Evolutionary conservation across 2,113 vertebrate genomes (phyloP), one percentile per base, ranked within the genome.

Genomic region (Aix galericulata): DNA sequence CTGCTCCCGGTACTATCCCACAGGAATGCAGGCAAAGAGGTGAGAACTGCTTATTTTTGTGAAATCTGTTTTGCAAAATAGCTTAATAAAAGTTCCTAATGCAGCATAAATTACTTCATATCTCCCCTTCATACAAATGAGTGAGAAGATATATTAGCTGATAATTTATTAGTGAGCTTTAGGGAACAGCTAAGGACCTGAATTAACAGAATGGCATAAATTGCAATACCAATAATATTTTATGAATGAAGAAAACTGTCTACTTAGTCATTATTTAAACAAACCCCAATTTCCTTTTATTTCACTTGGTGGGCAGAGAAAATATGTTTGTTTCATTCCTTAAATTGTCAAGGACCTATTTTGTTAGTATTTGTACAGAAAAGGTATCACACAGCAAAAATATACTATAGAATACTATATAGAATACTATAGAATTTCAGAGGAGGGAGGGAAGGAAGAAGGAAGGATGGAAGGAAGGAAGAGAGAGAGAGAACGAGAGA

Each of bases 1-100:
- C 92, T 99, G 99, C 93, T 99, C 99, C 66, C 98, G 99, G 13
- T 99, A 98, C 91, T 99, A 98, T 88, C 98, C 99, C 22, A 98
- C 98, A 4, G 99, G 98, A 27, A 94, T 98, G 42, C 99, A 98
- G 88, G 98, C 98, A 8, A 99, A 99, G 96, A 99, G 99, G 99
- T 99, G 96, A 97, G 87, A 60, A 25, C 9, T 71, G 7, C 3
- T 55, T 17, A 42, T 75, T 31, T 36, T 36, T 2, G 6, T 32
- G 8, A 7, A 2, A 3, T 1, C 1, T 4, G 22, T 48, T 27
- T n/a, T 13, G 3, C 6, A 38, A 68, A 84, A 77, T 12, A 15
- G 0, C n/a, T 17, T 59, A 6, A 12, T 34, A 48, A 26, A 17
- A 44, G 21, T 1, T 66, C 13, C 26, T 84, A 4, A 31, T 29